Base-by-base conservation (phyloP, 2,888 invertebrate genomes). In the Meganola albula region DNA sequence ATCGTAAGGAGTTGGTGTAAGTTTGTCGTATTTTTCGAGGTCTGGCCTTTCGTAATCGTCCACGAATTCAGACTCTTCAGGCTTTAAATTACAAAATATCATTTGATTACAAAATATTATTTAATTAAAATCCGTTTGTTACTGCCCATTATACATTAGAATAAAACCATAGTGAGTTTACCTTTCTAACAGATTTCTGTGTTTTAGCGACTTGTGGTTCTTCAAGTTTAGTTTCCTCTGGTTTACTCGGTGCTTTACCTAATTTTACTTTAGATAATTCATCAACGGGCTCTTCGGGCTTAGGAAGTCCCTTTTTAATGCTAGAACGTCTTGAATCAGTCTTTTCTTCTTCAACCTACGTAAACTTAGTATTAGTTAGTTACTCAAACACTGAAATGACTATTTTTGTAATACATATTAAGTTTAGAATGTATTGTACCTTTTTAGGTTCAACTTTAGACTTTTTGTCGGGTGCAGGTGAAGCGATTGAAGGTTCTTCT, bases 11-110 rank as follows among this genome's bases (percentile, higher is more conserved):
- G 84, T 76, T 27, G 85, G 85, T 50, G 83, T 74, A 22, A 86
- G 41, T 70, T 89, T 89, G 59, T 91, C 90, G 57, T 90, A 92
- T 74, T 89, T 91, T 62, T 92, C 92, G 36, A 92, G 79, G 13
- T 89, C 90, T 0, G 93, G 90, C 44, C 91, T 87, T 64, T 93
- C 93, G 61, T 93, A 93, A 73, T 93, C 93, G 22, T 91, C 91
- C 33, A 89, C 80, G 30, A 87, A 83, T 44, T 89, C 89, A 44
- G 83, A 77, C 26, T 83, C 75, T 42, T 63, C 74, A 23, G 74
- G 77, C 79, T 82, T 72, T 44, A 59, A 66, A 56, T 27, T 28
- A 16, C 6, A 16, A 16, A 16, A 16, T 16, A 16, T 16, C n/a
- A 16, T 16, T 16, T 16, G 6, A 5, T 16, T 16, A 16, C 6